A percentile compares a stretch with the other conserved stretches of the same genome.
Evolutionary conservation across 2,113 vertebrate genomes (phyloP).

Genomic region (Silurus meridionalis): DNA sequence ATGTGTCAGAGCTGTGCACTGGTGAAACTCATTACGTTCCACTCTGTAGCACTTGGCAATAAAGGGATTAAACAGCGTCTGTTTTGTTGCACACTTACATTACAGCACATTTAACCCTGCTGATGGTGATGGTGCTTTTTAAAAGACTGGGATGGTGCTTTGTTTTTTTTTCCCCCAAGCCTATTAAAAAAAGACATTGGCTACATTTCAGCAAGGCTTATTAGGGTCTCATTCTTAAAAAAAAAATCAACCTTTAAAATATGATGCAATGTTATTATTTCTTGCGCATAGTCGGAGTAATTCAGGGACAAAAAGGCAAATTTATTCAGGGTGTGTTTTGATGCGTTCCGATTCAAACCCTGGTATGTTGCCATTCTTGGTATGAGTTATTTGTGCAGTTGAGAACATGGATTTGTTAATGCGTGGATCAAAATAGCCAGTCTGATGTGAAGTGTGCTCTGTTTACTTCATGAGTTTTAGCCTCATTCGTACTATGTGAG

Average conservation of each 20-base stretch:
- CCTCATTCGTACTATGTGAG: not conserved
- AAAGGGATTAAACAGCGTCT: slow-evolving; percentile 45
- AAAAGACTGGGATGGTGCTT: slow-evolving; percentile 2
- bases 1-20: slow-evolving; percentile 9
- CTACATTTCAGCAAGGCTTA: not conserved
- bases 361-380: not conserved
- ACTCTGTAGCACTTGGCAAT: slow-evolving; percentile 47
- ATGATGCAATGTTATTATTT: not conserved
- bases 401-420: not conserved
- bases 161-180: not conserved
- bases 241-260: not conserved
- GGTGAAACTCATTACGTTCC: slow-evolving; percentile 54
- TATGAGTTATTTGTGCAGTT: not conserved
- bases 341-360: not conserved
- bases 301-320: not conserved
- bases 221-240: not conserved
- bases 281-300: not conserved
- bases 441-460: not conserved
- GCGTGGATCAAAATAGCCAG: not conserved
- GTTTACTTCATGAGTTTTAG: not conserved
- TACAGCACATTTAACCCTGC: slow-evolving; percentile 22
- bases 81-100: slow-evolving; percentile 39
- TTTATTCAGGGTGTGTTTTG: not conserved
- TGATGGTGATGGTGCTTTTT: slow-evolving; percentile 2
- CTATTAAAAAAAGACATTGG: not conserved